Conservation (phyloP, 2,888 invertebrate genomes). For the Tiliacea aurago region DNA sequence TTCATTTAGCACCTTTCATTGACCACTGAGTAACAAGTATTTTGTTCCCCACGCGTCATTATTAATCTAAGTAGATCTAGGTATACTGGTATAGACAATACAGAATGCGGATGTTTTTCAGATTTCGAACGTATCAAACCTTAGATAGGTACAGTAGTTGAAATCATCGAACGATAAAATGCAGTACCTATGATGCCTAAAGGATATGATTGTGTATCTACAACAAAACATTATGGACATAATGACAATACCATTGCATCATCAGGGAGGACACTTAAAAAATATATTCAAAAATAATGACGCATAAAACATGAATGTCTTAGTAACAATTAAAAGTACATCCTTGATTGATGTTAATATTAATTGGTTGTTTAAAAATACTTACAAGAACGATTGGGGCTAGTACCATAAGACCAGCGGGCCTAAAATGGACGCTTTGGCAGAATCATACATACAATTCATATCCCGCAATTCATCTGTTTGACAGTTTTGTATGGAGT, state of each 20-base stretch:
- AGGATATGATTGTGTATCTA: conserved; percentile 13
- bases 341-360: conserved; percentile 23
- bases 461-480: too few relatives aligned
- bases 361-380: conserved; percentile 39
- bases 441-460: too few relatives aligned
- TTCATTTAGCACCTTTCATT: conserved; percentile 1
- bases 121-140: not conserved
- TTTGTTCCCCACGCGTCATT: conserved; percentile 10
- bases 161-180: conserved; percentile 14
- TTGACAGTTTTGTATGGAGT: too few relatives aligned
- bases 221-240: not conserved
- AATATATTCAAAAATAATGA: conserved; percentile 9
- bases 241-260: conserved; percentile 23
- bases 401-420: conserved; percentile 19
- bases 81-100: not conserved
- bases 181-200: conserved; percentile 1
- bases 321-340: conserved; percentile 22
- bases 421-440: too few relatives aligned
- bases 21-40: not conserved
- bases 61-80: not conserved
- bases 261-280: conserved; percentile 2
- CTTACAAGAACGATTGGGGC: conserved; percentile 14
- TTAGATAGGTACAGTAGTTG: not conserved
- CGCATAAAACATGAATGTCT: conserved; percentile 3
- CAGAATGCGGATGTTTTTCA: conserved; percentile 16